These are phyloP conservation scores for Marronus borbonicus DNA, from an alignment of 2,888 invertebrate genomes.

Conservation along the genomic window DNA sequence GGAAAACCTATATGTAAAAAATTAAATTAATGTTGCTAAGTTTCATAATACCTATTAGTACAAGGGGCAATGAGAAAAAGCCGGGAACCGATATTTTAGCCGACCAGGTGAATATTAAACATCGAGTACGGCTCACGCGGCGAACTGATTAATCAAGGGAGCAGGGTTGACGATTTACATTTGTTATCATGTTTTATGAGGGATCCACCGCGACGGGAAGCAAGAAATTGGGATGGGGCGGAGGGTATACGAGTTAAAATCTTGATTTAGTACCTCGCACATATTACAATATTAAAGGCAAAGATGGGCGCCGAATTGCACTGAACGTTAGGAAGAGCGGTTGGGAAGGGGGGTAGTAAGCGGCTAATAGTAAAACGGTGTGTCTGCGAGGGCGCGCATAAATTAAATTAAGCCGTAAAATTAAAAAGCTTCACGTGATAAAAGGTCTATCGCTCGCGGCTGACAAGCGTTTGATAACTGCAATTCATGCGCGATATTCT, in stretches of 20 bases:
- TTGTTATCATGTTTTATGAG: constrained; percentile 50
- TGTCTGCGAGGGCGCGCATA: constrained; percentile 27
- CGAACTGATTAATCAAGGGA: constrained; percentile 49
- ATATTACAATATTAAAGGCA: constrained; percentile 45
- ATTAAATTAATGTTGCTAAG: constrained; percentile 24
- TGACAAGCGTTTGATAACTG: constrained; percentile 39
- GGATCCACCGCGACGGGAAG: constrained; percentile 22
- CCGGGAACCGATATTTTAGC: constrained; percentile 36
- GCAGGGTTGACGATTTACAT: constrained; percentile 47
- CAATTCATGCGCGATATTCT: constrained; percentile 26
- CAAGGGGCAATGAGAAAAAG: constrained; percentile 23
- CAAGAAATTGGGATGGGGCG: constrained; percentile 35
- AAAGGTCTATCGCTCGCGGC: constrained; percentile 22
- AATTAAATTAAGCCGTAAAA: constrained; percentile 44
- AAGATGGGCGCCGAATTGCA: constrained; percentile 23
- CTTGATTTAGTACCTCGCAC: constrained; percentile 46
- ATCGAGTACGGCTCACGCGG: constrained; percentile 29
- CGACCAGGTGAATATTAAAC: constrained; percentile 47
- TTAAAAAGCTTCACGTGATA: constrained; percentile 40
- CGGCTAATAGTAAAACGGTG: constrained; percentile 19
- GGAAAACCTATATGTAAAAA: background rate
- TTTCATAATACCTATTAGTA: constrained; percentile 12
- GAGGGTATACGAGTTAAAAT: constrained; percentile 31
- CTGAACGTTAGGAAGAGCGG: background rate
- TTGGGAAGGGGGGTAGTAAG: background rate